These are phyloP conservation scores for Drosophila parvula DNA, from an alignment of 1,140 invertebrate genomes.

Conservation along the genomic window DNA sequence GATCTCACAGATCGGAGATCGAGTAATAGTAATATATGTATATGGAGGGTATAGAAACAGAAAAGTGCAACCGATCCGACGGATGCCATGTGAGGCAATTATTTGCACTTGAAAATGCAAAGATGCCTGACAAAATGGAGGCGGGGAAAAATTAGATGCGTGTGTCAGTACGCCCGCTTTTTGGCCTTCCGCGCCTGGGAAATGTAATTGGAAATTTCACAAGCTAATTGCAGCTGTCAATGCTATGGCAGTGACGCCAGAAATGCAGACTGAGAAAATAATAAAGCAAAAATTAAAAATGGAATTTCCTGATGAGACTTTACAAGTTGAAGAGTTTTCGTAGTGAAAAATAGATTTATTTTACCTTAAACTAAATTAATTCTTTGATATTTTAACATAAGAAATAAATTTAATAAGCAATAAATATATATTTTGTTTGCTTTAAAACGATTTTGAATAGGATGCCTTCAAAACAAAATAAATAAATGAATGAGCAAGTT, in stretches of 20 bases:
- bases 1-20: constrained; percentile 10
- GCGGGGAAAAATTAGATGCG: constrained; percentile 26
- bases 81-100: constrained; percentile 47
- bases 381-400: too few relatives aligned
- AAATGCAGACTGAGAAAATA: not conserved
- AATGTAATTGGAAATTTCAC: constrained; percentile 62
- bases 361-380: too few relatives aligned
- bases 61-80: constrained; percentile 58
- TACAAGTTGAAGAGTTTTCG: too few relatives aligned
- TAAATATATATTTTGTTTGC: too few relatives aligned
- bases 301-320: too few relatives aligned
- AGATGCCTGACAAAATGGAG: constrained; percentile 21
- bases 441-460: too few relatives aligned
- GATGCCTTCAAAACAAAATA: too few relatives aligned
- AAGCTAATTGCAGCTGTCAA: constrained; percentile 69
- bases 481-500: too few relatives aligned
- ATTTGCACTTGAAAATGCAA: constrained; percentile 67
- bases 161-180: constrained; percentile 42
- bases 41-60: constrained; percentile 14
- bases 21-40: constrained; percentile 19
- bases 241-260: constrained; percentile 53
- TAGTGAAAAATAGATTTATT: too few relatives aligned
- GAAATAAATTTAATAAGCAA: too few relatives aligned
- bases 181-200: constrained; percentile 53
- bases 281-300: not conserved